These are phyloP conservation scores for Melanogrammus aeglefinus DNA, from an alignment of 2,797 vertebrate genomes.

Conservation along the genomic window DNA sequence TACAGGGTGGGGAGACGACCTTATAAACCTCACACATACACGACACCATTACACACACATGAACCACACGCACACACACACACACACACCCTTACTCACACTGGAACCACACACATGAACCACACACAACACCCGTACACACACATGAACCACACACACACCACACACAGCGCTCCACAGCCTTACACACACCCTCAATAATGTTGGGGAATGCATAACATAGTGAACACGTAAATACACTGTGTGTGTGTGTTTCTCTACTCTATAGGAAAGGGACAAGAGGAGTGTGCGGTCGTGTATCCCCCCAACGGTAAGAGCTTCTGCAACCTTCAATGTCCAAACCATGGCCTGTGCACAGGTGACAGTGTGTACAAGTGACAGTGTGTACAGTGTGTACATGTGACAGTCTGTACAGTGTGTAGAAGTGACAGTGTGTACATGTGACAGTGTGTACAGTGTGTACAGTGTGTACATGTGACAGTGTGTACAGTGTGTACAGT, in stretches of 20 bases:
- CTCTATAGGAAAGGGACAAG: conserved; percentile 81
- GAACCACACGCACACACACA: no score
- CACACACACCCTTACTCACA: no score
- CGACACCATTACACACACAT: no score
- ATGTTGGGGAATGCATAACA: background rate
- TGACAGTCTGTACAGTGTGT: no score
- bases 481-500: no score
- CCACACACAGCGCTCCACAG: no score
- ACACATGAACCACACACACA: no score
- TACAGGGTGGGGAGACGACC: no score
- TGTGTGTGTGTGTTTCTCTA: conserved; percentile 14
- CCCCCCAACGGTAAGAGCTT: conserved; percentile 93
- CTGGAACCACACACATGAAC: background rate
- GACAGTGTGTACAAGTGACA: background rate
- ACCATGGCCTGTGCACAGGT: background rate
- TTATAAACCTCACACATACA: background rate
- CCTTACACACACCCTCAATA: background rate
- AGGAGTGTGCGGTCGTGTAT: conserved; percentile 89
- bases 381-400: no score
- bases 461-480: no score
- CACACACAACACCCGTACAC: background rate
- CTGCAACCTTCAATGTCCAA: background rate
- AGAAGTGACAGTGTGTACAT: no score
- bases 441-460: no score
- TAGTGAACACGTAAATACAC: background rate